A percentile compares a stretch with the other conserved stretches of the same genome.
Conservation (phyloP, 2,888 invertebrate genomes). For the Cataglyphis albicans region DNA sequence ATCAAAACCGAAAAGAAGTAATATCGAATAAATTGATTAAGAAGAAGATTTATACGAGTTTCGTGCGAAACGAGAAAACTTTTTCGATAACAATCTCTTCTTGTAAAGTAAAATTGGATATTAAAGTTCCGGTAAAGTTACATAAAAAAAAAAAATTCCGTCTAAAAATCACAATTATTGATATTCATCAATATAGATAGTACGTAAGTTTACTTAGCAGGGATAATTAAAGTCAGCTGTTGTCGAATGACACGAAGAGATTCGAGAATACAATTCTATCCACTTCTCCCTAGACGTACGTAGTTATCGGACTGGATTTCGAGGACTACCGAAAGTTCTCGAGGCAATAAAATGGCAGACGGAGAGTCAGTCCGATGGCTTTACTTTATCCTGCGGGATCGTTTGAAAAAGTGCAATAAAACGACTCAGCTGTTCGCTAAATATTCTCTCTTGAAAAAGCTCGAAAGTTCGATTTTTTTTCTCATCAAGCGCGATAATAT, state of each 20-base stretch:
- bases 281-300: not conserved
- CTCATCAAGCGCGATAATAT: not conserved
- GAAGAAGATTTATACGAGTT: conserved; percentile 12
- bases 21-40: conserved; percentile 56
- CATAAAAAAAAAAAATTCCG: not conserved
- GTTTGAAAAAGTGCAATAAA: conserved; percentile 69
- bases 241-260: not conserved
- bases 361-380: conserved; percentile 39
- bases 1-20: conserved; percentile 53
- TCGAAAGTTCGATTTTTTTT: conserved; percentile 39
- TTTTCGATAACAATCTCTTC: not conserved
- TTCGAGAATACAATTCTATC: conserved; percentile 20
- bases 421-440: conserved; percentile 48
- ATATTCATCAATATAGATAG: not conserved
- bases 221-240: not conserved
- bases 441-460: conserved; percentile 39
- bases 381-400: conserved; percentile 61
- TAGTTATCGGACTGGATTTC: conserved; percentile 39
- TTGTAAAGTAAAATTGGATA: not conserved
- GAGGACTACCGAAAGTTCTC: conserved; percentile 48
- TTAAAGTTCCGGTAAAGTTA: conserved; percentile 4
- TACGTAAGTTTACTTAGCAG: conserved; percentile 21
- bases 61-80: conserved; percentile 15
- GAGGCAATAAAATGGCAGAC: conserved; percentile 62
- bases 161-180: not conserved